These are phyloP conservation scores for Yponomeuta sedellus DNA, from an alignment of 2,888 invertebrate species.

Conservation along the genomic window DNA sequence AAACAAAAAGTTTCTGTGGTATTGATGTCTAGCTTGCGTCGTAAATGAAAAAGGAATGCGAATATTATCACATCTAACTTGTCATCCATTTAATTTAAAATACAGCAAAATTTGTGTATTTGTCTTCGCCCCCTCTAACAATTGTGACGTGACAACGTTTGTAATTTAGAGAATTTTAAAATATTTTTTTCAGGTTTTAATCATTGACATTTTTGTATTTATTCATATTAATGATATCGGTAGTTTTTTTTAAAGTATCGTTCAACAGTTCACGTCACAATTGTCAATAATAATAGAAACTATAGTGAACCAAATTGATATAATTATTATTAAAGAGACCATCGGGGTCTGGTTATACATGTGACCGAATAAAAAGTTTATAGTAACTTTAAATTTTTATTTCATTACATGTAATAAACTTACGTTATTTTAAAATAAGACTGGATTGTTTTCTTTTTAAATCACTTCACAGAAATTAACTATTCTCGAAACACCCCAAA, in stretches of 20 bases:
- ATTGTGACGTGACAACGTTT: constrained; percentile 32
- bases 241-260: constrained; percentile 7
- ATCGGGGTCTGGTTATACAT: constrained; percentile 29
- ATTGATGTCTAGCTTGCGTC: constrained; percentile 34
- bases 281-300: constrained; percentile 30
- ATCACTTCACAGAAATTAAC: neutral
- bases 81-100: neutral
- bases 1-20: constrained; percentile 33
- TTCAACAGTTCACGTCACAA: constrained; percentile 31
- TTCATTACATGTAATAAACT: constrained; percentile 74
- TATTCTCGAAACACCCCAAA: no score
- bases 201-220: neutral
- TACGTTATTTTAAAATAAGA: constrained; percentile 72
- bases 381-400: constrained; percentile 61
- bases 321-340: constrained; percentile 20
- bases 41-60: neutral
- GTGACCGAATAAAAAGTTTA: constrained; percentile 63
- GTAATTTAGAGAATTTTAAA: constrained; percentile 6
- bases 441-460: constrained; percentile 43
- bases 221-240: constrained; percentile 3
- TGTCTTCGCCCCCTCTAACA: constrained; percentile 32
- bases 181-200: constrained; percentile 12
- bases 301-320: constrained; percentile 35
- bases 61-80: constrained; percentile 8
- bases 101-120: neutral